phyloP scores from a whole-genome alignment of 1,140 invertebrate genomes.

The Dendroctonus ponderosae region DNA sequence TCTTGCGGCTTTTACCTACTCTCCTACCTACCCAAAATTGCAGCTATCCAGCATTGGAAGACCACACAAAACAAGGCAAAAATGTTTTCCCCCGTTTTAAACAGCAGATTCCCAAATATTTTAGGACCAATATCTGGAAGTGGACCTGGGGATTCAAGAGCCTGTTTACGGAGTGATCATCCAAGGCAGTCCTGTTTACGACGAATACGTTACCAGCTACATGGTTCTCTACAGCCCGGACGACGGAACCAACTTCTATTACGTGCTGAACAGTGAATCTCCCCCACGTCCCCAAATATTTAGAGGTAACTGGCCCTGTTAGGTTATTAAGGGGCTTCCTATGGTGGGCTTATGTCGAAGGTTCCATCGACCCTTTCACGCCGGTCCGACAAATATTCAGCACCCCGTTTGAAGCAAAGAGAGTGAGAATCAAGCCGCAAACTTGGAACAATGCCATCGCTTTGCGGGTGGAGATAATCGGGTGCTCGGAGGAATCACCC shows the following conservation, averaged over 20 bases:
- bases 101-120: constrained; percentile 8
- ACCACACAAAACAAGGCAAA: no score
- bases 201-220: constrained; percentile 75
- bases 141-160: constrained; percentile 62
- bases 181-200: constrained; percentile 62
- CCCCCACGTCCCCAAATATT: constrained; percentile 58
- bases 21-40: no score
- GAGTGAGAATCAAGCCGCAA: constrained; percentile 67
- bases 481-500: constrained; percentile 58
- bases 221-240: constrained; percentile 63
- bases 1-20: no score
- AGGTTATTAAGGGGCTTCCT: neutral
- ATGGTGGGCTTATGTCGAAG: constrained; percentile 49
- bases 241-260: constrained; percentile 33
- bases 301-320: constrained; percentile 6
- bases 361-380: constrained; percentile 62
- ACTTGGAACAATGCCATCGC: constrained; percentile 76
- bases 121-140: constrained; percentile 66
- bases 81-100: neutral
- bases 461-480: constrained; percentile 71
- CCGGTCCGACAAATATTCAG: constrained; percentile 65
- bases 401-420: constrained; percentile 68
- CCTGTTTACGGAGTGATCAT: constrained; percentile 72
- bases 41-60: no score
- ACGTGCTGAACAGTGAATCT: constrained; percentile 37